These are phyloP conservation scores for Teinopalpus imperialis DNA, from an alignment of 2,888 invertebrate genomes.

Conservation along the genomic window DNA sequence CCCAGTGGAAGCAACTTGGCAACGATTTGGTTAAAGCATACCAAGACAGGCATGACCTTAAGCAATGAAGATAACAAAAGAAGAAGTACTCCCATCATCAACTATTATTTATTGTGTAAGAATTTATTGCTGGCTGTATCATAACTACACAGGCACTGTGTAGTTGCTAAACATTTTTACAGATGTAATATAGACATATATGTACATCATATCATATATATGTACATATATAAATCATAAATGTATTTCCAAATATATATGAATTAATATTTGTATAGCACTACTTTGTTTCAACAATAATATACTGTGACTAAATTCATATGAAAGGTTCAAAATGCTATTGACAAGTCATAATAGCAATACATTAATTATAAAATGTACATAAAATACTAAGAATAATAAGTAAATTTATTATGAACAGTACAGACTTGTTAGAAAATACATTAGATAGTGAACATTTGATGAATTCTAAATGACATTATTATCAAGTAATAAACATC, in stretches of 20 bases:
- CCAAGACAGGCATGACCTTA: too few relatives aligned
- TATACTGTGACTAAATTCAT: not conserved
- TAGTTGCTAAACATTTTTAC: too few relatives aligned
- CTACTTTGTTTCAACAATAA: not conserved
- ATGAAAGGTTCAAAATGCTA: constrained; percentile 6
- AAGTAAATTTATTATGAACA: not conserved
- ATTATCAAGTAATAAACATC: constrained; percentile 20
- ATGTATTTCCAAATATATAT: too few relatives aligned
- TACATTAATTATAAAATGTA: not conserved
- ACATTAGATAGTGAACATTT: constrained; percentile 7
- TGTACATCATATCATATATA: too few relatives aligned
- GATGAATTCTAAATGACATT: constrained; percentile 8
- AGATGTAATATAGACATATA: too few relatives aligned
- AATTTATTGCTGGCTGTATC: too few relatives aligned
- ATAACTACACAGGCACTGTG: too few relatives aligned
- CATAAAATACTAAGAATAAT: constrained; percentile 1
- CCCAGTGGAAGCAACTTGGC: not conserved
- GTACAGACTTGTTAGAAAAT: not conserved
- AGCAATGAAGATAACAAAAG: too few relatives aligned
- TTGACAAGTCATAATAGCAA: constrained; percentile 1
- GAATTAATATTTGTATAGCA: too few relatives aligned
- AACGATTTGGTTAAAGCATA: not conserved
- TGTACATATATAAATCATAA: too few relatives aligned
- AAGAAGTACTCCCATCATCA: too few relatives aligned
- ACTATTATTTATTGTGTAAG: too few relatives aligned